Evolutionary conservation across 2,113 vertebrate genomes (phyloP), one percentile per base, ranked within the genome.

Genomic region (Apodemus speciosus): DNA sequence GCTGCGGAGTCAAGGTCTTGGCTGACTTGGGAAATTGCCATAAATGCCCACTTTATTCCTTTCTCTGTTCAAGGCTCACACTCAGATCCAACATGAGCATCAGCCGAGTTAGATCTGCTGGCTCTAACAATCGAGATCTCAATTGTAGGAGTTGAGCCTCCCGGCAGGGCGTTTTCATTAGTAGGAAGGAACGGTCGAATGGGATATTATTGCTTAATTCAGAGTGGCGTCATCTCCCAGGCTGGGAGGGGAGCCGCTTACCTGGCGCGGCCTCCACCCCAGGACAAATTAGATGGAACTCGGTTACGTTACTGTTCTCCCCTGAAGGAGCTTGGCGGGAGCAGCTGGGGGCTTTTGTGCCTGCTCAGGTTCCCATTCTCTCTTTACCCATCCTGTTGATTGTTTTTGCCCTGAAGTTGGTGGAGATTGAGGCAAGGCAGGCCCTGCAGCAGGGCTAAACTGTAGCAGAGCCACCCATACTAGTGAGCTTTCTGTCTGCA

Each of bases 11-110:
- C 83, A 73, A 40, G 58, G n/a, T 38, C 51, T 84, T 94, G 95
- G 90, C 95, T 96, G 85, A 95, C 94, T 95, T 96, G 97, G 92
- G 49, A 88, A 38, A 62, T 75, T 53, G 20, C 89, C 62, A 58
- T 27, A 85, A 80, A 76, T 73, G n/a, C 9, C 27, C 81, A 14
- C 56, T 14, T 71, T 53, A 27, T 18, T 25, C 14, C 40, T 53
- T 35, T 79, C 64, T 93, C 94, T 96, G 79, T 87, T 93, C 18
- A 56, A 80, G 35, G 93, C 94, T 94, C 84, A 86, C 46, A n/a
- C 94, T 84, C 96, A 90, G 89, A 68, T 60, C 13, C 90, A 88
- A 30, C 38, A 3, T 56, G 56, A 93, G 90, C 91, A 62, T 85
- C 88, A 68, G 88, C 80, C 77, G 88, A 80, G 85, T 90, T 95